A percentile compares a stretch with the other conserved stretches of the same genome.
Conservation (phyloP, 2,113 vertebrate species). For the Diadophis punctatus region DNA sequence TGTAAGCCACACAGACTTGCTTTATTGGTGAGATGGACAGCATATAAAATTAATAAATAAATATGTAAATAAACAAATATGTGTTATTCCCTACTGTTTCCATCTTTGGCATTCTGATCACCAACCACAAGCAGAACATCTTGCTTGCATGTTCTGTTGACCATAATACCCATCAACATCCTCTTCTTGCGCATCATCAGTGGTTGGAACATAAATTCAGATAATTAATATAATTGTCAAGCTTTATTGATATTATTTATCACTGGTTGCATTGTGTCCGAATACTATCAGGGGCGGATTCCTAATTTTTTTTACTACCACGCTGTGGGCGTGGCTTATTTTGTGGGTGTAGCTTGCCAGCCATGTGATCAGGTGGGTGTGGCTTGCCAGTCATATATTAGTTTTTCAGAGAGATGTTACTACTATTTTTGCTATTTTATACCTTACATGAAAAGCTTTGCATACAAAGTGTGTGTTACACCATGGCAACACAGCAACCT, state of each 20-base stretch:
- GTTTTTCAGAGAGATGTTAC: too few species aligned
- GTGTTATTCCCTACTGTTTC: not conserved
- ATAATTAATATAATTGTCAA: not conserved
- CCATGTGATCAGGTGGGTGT: too few species aligned
- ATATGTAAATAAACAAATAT: not conserved
- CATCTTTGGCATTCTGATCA: not conserved
- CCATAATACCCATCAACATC: not conserved
- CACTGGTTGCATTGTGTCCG: not conserved
- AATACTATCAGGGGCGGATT: too few species aligned
- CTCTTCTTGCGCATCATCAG: not conserved
- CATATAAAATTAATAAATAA: not conserved
- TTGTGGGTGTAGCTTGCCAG: too few species aligned
- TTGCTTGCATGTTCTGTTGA: not conserved
- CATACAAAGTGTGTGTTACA: too few species aligned
- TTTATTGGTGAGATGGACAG: not conserved
- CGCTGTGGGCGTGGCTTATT: too few species aligned
- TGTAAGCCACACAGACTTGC: not conserved
- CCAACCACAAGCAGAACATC: not conserved
- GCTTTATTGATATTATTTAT: not conserved
- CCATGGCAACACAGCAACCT: too few species aligned
- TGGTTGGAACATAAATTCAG: not conserved
- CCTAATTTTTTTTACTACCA: too few species aligned
- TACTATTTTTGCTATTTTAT: too few species aligned
- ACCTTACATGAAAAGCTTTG: too few species aligned
- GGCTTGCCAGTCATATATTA: too few species aligned